These are phyloP conservation scores for Bucco capensis DNA, from an alignment of 2,113 vertebrate species.

Conservation along the genomic window DNA sequence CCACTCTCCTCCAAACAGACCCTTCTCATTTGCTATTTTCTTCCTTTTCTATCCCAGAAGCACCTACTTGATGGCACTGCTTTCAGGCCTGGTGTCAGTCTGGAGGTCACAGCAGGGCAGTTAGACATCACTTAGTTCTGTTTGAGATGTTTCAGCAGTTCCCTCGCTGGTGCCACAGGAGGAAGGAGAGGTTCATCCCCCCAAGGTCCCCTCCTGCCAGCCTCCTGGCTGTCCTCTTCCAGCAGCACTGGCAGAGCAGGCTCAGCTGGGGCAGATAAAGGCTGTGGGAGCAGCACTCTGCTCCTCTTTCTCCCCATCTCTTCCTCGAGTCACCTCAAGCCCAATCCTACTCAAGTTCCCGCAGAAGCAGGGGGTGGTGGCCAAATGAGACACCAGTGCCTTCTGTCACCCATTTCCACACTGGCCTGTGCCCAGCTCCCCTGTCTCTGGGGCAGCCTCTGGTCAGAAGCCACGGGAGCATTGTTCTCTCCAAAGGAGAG, in stretches of 20 bases:
- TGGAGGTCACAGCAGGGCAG: rapidly evolving
- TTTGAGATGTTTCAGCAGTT: not conserved
- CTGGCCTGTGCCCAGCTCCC: not conserved
- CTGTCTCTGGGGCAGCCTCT: not conserved
- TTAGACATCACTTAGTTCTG: not conserved
- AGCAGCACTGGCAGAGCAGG: not conserved
- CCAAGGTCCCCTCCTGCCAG: rapidly evolving
- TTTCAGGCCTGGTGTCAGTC: not conserved
- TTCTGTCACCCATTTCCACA: not conserved
- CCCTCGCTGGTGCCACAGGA: not conserved
- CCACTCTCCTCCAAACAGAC: not conserved
- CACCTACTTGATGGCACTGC: not conserved
- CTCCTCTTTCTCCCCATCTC: not conserved
- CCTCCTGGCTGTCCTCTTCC: not conserved
- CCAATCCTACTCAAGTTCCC: not conserved
- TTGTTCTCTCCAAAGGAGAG: not conserved
- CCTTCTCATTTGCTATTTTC: not conserved
- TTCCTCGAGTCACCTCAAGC: not conserved
- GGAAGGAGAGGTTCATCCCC: rapidly evolving
- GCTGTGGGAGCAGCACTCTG: not conserved
- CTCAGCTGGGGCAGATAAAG: not conserved
- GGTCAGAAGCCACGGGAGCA: not conserved
- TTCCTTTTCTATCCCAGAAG: not conserved
- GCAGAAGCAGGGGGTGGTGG: not conserved
- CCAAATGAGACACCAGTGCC: rapidly evolving